phyloP scores from a whole-genome alignment of 2,888 invertebrate genomes.

The Eupithecia centaureata region DNA sequence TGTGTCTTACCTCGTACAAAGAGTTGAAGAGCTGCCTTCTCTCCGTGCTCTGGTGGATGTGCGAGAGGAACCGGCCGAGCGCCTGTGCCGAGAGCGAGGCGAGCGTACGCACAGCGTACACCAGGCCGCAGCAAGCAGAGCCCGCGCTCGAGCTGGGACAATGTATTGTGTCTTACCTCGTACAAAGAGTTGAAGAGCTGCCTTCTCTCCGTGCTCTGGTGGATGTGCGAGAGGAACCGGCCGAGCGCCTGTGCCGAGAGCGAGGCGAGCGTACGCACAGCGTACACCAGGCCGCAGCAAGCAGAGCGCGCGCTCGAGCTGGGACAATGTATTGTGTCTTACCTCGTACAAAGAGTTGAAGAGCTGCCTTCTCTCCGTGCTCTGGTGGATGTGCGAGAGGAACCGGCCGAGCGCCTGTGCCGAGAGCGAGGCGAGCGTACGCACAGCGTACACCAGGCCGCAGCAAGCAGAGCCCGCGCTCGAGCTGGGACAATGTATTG shows the following conservation, averaged over 20 bases:
- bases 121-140: slow-evolving; percentile 11
- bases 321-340: background rate
- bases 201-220: background rate
- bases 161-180: slow-evolving; percentile 9
- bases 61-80: background rate
- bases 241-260: background rate
- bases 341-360: slow-evolving; percentile 8
- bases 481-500: background rate
- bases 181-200: slow-evolving; percentile 3
- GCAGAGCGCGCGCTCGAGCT: slow-evolving; percentile 7
- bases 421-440: slow-evolving; percentile 19
- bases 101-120: slow-evolving; percentile 17
- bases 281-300: slow-evolving; percentile 17
- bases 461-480: slow-evolving; percentile 16
- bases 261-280: slow-evolving; percentile 20
- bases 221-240: background rate
- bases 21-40: slow-evolving; percentile 5
- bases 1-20: slow-evolving; percentile 2
- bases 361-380: background rate
- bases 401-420: background rate
- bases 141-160: slow-evolving; percentile 11
- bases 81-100: slow-evolving; percentile 10
- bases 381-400: background rate
- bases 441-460: slow-evolving; percentile 12
- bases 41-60: background rate